Evolutionary conservation across 2,888 invertebrate species (phyloP), one percentile per base, ranked within the genome.

Genomic region (Stramonita haemastoma): DNA sequence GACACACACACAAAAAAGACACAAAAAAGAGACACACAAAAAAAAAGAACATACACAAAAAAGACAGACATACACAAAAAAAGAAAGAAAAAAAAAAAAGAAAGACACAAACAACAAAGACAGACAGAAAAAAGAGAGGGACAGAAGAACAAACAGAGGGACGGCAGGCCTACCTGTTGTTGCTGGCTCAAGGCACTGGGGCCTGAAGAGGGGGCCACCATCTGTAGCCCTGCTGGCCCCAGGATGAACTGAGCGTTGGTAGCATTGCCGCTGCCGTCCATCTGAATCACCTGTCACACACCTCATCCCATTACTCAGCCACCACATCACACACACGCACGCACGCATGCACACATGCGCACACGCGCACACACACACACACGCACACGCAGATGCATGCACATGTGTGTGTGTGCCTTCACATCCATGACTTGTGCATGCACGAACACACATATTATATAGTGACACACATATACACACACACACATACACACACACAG

Each of bases 141-240:
- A 46, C 46, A 46, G 4, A 46, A 2, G 8, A 46, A 46, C 46
- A 46, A 2, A 46, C 46, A 46, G 46, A 46, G n/a, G n/a, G n/a
- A n/a, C n/a, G n/a, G n/a, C 46, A 46, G 46, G 8, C 26, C 0
- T 60, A 88, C 89, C 89, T 89, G 89, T 29, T 89, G 89, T 26
- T 84, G 85, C 73, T 89, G 89, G 36, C 46, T 89, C 19, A 89
- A n/a, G 8, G 83, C 34, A 13, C 70, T 29, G n/a, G 36, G 89
- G 11, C 85, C 89, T 29, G 89, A 56, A n/a, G 87, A n/a, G 32
- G 73, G 88, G 6, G 79, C 81, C 26, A 84, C 66, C 83, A 88
- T 77, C 87, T 89, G 89, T 0, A 90, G 79, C 4, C 89, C 87
- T 15, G 60, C 84, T 13, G 90, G 89, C 6, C 90, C 90, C 19